These are phyloP conservation scores for Meda fulgida DNA, from an alignment of 2,797 vertebrate species.

Conservation along the genomic window DNA sequence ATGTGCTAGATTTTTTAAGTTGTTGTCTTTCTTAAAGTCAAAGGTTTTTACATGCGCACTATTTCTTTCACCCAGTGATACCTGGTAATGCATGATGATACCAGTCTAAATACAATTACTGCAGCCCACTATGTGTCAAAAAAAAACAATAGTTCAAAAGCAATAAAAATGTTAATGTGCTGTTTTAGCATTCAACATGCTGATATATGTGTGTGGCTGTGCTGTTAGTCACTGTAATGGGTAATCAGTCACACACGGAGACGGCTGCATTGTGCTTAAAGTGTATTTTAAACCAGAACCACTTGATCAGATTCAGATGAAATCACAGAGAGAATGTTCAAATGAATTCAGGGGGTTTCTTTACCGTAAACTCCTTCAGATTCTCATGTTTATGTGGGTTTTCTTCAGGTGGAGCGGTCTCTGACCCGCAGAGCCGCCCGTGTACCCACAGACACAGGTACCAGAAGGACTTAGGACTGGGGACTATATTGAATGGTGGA, in stretches of 20 bases:
- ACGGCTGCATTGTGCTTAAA: constrained; percentile 27
- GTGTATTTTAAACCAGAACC: constrained; percentile 13
- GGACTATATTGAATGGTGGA: constrained; percentile 93
- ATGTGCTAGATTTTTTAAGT: not conserved
- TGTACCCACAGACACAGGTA: constrained; percentile 94
- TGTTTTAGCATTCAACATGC: constrained; percentile 15
- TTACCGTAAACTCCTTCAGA: constrained; percentile 90
- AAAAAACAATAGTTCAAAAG: constrained; percentile 42
- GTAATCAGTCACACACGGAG: constrained; percentile 18
- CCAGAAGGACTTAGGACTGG: constrained; percentile 92
- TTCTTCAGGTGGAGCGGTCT: constrained; percentile 71
- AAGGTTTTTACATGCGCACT: not conserved
- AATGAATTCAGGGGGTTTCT: constrained; percentile 40
- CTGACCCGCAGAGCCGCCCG: constrained; percentile 81
- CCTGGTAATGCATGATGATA: constrained; percentile 33
- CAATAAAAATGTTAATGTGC: constrained; percentile 53
- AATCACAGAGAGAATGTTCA: not conserved
- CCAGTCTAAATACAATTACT: constrained; percentile 46
- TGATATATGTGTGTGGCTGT: constrained; percentile 23
- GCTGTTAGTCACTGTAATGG: constrained; percentile 34
- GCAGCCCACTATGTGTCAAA: constrained; percentile 25
- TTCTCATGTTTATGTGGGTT: constrained; percentile 87
- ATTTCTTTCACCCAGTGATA: not conserved
- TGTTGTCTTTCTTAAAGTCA: constrained; percentile 2
- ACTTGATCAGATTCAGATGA: constrained; percentile 23